These are phyloP conservation scores for Neodiprion fabricii DNA, from an alignment of 1,140 invertebrate species.

Conservation along the genomic window DNA sequence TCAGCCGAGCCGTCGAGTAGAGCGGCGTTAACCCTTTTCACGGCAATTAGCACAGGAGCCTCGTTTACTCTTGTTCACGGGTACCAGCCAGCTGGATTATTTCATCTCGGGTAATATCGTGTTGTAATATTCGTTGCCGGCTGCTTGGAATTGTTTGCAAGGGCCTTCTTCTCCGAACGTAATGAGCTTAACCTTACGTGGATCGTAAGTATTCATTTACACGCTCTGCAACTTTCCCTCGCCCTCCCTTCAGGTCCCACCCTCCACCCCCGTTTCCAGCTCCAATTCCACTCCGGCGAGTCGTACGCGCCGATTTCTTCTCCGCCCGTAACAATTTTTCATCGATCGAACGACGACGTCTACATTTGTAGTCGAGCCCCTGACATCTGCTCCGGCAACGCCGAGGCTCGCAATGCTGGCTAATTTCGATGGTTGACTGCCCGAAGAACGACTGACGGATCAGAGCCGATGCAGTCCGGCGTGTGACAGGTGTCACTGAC, in stretches of 20 bases:
- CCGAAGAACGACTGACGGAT: constrained; percentile 12
- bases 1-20: constrained; percentile 28
- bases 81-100: constrained; percentile 52
- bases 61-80: constrained; percentile 55
- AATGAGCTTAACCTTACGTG: constrained; percentile 7
- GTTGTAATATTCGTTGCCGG: constrained; percentile 58
- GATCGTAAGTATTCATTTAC: constrained; percentile 4
- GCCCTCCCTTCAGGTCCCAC: constrained; percentile 7
- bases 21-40: constrained; percentile 55
- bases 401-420: too few species aligned
- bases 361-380: too few species aligned
- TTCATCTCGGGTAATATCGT: constrained; percentile 57
- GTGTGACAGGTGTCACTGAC: constrained; percentile 52
- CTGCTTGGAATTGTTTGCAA: constrained; percentile 55
- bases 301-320: too few species aligned
- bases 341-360: constrained; percentile 31
- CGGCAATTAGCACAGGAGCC: constrained; percentile 55
- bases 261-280: constrained; percentile 21
- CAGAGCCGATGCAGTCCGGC: constrained; percentile 49
- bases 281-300: too few species aligned
- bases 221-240: constrained; percentile 8
- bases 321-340: too few species aligned
- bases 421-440: background rate
- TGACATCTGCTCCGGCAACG: too few species aligned
- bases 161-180: constrained; percentile 41